Evolutionary conservation across 2,797 vertebrate species (phyloP).

Genomic region (Zalophus californianus): DNA sequence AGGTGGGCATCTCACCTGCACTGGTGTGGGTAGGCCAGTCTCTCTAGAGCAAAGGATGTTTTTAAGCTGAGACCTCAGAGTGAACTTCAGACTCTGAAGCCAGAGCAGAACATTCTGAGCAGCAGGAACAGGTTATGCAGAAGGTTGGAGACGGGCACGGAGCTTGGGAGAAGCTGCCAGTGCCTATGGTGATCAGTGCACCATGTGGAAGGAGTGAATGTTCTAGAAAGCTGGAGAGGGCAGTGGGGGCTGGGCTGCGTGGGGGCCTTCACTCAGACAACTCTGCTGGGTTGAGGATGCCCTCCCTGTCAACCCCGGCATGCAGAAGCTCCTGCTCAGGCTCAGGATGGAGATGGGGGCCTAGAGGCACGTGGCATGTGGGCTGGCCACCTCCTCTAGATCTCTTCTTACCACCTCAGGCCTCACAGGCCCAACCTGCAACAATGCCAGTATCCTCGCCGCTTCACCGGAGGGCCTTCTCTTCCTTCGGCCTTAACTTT

Average conservation of each 20-base stretch:
- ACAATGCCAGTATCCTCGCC: no score
- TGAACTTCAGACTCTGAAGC: neutral
- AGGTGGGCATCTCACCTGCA: neutral
- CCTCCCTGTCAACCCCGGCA: neutral
- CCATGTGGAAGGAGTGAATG: neutral
- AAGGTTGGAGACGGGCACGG: neutral
- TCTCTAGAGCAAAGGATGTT: neutral
- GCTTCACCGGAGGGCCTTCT: neutral
- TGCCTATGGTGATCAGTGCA: neutral
- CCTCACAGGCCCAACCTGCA: neutral
- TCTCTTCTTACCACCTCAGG: neutral
- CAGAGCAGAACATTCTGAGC: neutral
- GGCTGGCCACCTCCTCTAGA: no score
- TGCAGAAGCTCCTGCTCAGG: neutral
- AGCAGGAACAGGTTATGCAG: neutral
- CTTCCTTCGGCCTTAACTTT: neutral
- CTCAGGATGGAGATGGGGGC: neutral
- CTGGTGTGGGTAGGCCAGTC: neutral
- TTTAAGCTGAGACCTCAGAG: neutral
- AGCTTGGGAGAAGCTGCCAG: neutral
- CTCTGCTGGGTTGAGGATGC: neutral
- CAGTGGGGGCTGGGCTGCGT: rapidly evolving
- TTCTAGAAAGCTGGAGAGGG: neutral
- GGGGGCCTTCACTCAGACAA: no score
- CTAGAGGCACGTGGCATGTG: neutral